Conservation (phyloP, 2,888 invertebrate genomes). For the Cheilosia pagana region DNA sequence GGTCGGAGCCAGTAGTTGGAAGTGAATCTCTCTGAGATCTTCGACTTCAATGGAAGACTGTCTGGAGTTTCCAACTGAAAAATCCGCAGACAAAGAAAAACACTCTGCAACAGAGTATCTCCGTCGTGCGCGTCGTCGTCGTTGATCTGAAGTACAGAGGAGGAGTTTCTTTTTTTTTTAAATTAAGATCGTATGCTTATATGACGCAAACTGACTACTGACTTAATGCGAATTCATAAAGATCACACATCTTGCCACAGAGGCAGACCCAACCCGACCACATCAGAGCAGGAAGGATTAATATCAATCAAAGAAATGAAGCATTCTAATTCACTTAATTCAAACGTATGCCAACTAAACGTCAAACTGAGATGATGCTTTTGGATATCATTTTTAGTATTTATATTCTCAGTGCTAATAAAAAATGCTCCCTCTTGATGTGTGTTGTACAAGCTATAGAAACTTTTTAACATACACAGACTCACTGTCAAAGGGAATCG, state of each 20-base stretch:
- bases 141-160: not conserved
- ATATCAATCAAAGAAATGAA: constrained; percentile 62
- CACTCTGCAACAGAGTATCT: constrained; percentile 2
- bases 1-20: constrained; percentile 40
- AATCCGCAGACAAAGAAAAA: constrained; percentile 28
- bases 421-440: constrained; percentile 21
- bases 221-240: constrained; percentile 32
- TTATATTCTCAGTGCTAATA: constrained; percentile 7
- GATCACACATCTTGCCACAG: constrained; percentile 19
- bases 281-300: constrained; percentile 47
- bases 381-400: not conserved
- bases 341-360: constrained; percentile 38
- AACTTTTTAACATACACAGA: constrained; percentile 21
- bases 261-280: not conserved
- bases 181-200: constrained; percentile 12
- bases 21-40: constrained; percentile 10
- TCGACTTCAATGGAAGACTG: constrained; percentile 8
- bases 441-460: constrained; percentile 18
- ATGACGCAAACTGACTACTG: constrained; percentile 39
- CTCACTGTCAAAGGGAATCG: constrained; percentile 17
- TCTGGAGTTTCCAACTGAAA: constrained; percentile 17
- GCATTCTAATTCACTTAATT: constrained; percentile 56
- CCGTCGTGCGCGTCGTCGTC: not conserved
- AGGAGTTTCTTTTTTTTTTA: not conserved
- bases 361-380: constrained; percentile 25